phyloP scores from a whole-genome alignment of 2,113 vertebrate species.

The Esox niger region DNA sequence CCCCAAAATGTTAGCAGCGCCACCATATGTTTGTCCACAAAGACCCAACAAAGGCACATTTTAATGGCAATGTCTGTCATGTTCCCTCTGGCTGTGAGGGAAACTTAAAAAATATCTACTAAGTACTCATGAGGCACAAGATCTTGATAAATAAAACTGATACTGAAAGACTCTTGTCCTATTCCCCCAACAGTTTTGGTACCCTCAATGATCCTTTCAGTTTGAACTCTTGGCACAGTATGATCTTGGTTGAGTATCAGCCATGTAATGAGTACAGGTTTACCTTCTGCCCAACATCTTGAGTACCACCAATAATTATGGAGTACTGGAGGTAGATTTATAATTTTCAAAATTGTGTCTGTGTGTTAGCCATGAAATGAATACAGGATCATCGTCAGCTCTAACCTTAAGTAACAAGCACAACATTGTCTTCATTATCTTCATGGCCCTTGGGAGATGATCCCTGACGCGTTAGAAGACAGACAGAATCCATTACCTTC shows the following conservation, averaged over 20 bases:
- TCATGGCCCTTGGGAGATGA: constrained; percentile 11
- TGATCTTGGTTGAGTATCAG: too few relatives aligned
- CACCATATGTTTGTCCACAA: constrained; percentile 14
- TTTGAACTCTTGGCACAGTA: too few relatives aligned
- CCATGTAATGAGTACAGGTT: too few relatives aligned
- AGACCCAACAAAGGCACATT: constrained; percentile 12
- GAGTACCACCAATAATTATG: constrained; percentile 13
- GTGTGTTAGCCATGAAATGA: constrained; percentile 13
- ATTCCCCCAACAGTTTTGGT: not conserved
- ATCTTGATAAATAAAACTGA: constrained; percentile 15
- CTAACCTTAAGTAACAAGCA: constrained; percentile 9
- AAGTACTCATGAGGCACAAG: constrained; percentile 18
- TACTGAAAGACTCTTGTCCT: constrained; percentile 21
- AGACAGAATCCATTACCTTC: constrained; percentile 18
- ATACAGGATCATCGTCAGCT: constrained; percentile 4
- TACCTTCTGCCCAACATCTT: not conserved
- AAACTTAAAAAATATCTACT: constrained; percentile 23
- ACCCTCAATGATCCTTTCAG: too few relatives aligned
- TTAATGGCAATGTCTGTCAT: constrained; percentile 7
- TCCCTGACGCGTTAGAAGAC: constrained; percentile 10
- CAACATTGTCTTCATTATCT: not conserved
- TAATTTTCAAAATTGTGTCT: constrained; percentile 5
- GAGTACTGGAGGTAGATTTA: constrained; percentile 11
- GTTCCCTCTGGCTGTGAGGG: constrained; percentile 9
- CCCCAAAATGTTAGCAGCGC: not conserved